Conservation (phyloP, 2,797 vertebrate genomes). For the Pangasius macronema region DNA sequence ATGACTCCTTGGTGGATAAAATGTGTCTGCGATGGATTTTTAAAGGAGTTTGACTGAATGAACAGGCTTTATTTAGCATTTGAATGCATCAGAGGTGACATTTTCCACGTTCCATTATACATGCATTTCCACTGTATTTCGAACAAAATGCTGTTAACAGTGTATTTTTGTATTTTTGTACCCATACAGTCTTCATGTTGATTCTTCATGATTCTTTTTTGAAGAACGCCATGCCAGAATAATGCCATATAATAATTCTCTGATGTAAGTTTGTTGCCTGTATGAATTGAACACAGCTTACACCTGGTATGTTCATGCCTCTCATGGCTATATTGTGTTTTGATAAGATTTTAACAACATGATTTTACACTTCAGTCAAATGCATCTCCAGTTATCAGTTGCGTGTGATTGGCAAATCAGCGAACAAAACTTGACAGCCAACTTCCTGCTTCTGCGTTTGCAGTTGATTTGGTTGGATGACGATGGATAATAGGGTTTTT, state of each 20-base stretch:
- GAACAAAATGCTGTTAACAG: background rate
- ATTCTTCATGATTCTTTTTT: conserved; percentile 1
- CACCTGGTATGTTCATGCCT: background rate
- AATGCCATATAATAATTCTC: background rate
- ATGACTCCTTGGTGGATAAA: background rate
- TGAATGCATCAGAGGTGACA: background rate
- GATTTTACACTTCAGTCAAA: background rate
- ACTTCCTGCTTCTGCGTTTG: background rate
- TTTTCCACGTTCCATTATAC: background rate
- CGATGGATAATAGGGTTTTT: background rate
- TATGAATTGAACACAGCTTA: background rate
- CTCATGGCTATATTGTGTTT: background rate
- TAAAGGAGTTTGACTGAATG: background rate
- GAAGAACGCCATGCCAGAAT: too few relatives aligned
- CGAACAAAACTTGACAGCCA: too few relatives aligned
- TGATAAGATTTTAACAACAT: background rate
- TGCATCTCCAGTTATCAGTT: background rate
- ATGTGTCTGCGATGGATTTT: background rate
- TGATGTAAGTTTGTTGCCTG: background rate
- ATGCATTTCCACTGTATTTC: background rate
- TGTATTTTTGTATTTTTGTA: background rate
- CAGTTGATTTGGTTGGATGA: background rate
- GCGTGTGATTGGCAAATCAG: background rate
- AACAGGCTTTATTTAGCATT: background rate
- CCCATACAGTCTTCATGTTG: background rate